phyloP scores from a whole-genome alignment of 2,888 invertebrate species.

The Antheraea yamamai region DNA sequence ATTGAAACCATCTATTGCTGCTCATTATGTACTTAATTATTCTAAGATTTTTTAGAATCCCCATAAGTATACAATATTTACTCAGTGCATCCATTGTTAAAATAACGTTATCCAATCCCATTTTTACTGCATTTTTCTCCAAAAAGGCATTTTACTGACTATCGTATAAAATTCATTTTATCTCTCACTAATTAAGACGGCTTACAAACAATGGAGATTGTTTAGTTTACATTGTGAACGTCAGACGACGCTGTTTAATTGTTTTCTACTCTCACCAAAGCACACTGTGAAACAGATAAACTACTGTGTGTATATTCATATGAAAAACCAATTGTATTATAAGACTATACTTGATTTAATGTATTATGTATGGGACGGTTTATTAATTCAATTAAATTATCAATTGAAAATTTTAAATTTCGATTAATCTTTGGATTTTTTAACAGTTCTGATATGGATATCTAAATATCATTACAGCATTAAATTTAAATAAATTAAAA shows the following conservation, averaged over 20 bases:
- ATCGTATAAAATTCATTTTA: constrained; percentile 33
- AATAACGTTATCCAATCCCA: neutral
- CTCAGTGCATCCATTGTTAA: neutral
- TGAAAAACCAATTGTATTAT: neutral
- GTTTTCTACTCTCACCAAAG: constrained; percentile 24
- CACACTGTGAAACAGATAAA: neutral
- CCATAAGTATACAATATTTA: neutral
- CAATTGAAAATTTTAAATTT: too few relatives aligned
- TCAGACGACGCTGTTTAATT: constrained; percentile 30
- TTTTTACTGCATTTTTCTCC: neutral
- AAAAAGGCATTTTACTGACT: neutral
- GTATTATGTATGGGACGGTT: too few relatives aligned
- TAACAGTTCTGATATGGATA: too few relatives aligned
- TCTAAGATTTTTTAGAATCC: neutral
- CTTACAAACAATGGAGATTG: constrained; percentile 38
- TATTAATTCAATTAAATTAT: too few relatives aligned
- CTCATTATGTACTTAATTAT: too few relatives aligned
- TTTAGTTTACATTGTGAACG: constrained; percentile 25
- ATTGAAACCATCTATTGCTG: neutral
- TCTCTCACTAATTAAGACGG: constrained; percentile 50
- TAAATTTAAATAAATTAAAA: too few relatives aligned
- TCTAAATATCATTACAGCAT: too few relatives aligned
- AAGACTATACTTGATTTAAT: neutral
- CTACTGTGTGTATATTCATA: neutral
- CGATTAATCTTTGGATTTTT: too few relatives aligned